These are phyloP conservation scores for Bruchidius siliquastri DNA, from an alignment of 2,888 invertebrate genomes.

Conservation along the genomic window DNA sequence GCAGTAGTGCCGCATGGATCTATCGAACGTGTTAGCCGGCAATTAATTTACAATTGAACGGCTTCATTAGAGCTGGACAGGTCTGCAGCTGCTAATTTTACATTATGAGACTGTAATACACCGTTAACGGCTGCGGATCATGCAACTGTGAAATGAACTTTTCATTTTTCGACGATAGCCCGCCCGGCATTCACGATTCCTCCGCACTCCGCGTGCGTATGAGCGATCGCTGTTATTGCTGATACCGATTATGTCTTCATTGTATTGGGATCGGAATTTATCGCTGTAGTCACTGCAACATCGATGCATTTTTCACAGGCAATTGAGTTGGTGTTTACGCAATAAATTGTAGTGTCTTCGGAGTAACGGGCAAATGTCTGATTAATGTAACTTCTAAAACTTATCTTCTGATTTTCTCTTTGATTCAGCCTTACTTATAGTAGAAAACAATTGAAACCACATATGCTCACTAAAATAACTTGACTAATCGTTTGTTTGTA, in stretches of 20 bases:
- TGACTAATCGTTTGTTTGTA: too few species aligned
- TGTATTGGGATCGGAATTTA: not conserved
- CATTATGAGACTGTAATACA: constrained; percentile 34
- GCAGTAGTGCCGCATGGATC: constrained; percentile 3
- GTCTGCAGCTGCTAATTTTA: constrained; percentile 28
- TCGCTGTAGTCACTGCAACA: not conserved
- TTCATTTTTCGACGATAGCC: not conserved
- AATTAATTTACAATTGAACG: constrained; percentile 36
- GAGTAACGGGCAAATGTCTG: too few species aligned
- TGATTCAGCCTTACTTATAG: too few species aligned
- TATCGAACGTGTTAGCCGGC: constrained; percentile 25
- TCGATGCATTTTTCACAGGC: too few species aligned
- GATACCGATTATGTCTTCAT: not conserved
- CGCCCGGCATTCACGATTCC: not conserved
- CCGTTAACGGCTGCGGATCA: constrained; percentile 32
- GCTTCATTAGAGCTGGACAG: constrained; percentile 31
- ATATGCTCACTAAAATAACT: too few species aligned
- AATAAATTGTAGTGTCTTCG: too few species aligned
- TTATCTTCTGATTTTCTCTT: too few species aligned
- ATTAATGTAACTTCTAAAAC: too few species aligned
- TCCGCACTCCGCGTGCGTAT: not conserved
- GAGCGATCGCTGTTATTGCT: not conserved
- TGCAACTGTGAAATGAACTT: constrained; percentile 27
- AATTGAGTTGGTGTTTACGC: too few species aligned
- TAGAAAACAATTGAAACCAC: too few species aligned